A percentile compares a stretch with the other conserved stretches of the same genome.
phyloP scores from a whole-genome alignment of 1,140 invertebrate genomes.

The Pseudachorutes palmiensis region DNA sequence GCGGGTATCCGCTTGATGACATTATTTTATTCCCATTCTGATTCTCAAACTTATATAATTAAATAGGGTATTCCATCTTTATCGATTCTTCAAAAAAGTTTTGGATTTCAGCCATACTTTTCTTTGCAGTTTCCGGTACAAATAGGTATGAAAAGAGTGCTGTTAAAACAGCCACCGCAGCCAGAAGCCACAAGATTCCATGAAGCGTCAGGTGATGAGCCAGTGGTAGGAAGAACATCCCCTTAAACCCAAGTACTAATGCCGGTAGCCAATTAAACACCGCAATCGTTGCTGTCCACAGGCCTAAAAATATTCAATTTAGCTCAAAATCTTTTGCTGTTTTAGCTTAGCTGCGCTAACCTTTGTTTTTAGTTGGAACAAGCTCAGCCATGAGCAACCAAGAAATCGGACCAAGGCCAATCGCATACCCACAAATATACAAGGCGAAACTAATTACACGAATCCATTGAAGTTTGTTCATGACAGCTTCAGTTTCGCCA shows the following conservation, averaged over 20 bases:
- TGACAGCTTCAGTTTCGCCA: neutral
- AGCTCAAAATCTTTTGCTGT: neutral
- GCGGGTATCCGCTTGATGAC: no score
- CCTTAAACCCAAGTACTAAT: slow-evolving; percentile 52
- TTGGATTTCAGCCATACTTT: slow-evolving; percentile 12
- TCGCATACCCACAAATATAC: slow-evolving; percentile 42
- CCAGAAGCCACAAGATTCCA: slow-evolving; percentile 16
- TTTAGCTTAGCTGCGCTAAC: slow-evolving; percentile 27
- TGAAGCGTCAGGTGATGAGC: neutral
- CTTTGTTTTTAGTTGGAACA: slow-evolving; percentile 45
- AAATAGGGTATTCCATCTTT: slow-evolving; percentile 3
- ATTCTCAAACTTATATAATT: no score
- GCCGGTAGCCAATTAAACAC: slow-evolving; percentile 47
- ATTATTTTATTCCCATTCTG: no score
- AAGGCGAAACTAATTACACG: slow-evolving; percentile 13
- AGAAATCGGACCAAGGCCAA: slow-evolving; percentile 49
- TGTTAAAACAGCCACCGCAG: neutral
- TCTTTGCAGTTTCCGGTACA: slow-evolving; percentile 24
- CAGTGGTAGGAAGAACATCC: no score
- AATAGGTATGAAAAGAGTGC: slow-evolving; percentile 8
- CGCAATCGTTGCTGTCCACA: slow-evolving; percentile 47
- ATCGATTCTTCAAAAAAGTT: neutral
- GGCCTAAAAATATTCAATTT: slow-evolving; percentile 39
- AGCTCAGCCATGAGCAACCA: slow-evolving; percentile 56
- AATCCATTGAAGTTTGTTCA: slow-evolving; percentile 36